A percentile compares a stretch with the other conserved stretches of the same genome.
Evolutionary conservation across 1,140 invertebrate species (phyloP).

Genomic region (Calliphora vicina): DNA sequence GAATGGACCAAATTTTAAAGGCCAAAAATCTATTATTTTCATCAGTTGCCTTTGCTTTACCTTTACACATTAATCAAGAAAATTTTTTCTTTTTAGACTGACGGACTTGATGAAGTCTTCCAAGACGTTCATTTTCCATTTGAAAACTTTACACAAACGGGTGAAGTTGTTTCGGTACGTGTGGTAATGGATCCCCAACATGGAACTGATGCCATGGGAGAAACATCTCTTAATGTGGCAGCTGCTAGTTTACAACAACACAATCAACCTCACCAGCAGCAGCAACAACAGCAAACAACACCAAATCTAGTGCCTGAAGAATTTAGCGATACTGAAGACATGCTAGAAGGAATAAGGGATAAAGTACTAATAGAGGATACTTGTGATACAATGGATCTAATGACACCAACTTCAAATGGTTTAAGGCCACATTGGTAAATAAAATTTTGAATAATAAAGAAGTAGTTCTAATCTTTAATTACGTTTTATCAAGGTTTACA

Average conservation of each 20-base stretch:
- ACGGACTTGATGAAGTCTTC: conserved; percentile 48
- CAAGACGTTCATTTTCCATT: conserved; percentile 55
- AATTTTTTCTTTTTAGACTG: conserved; percentile 22
- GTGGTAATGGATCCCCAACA: not conserved
- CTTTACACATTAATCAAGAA: too few species aligned
- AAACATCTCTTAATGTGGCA: not conserved
- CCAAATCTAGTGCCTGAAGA: conserved; percentile 61
- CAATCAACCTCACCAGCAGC: not conserved
- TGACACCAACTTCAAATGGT: conserved; percentile 52
- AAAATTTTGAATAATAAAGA: not conserved
- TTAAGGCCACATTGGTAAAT: conserved; percentile 49
- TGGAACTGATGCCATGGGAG: not conserved
- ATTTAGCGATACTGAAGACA: conserved; percentile 82
- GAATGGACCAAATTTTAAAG: not conserved
- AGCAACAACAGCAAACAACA: not conserved
- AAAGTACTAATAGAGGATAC: conserved; percentile 62
- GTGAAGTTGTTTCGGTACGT: conserved; percentile 38
- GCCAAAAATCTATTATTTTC: not conserved
- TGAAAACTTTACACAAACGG: conserved; percentile 47
- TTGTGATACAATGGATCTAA: conserved; percentile 55
- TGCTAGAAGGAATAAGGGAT: conserved; percentile 80
- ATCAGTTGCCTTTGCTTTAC: too few species aligned
- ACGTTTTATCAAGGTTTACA: conserved; percentile 45
- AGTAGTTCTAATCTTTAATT: not conserved
- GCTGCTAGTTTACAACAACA: not conserved